phyloP scores from a whole-genome alignment of 2,888 invertebrate genomes.

The Mechanitis messenoides region DNA sequence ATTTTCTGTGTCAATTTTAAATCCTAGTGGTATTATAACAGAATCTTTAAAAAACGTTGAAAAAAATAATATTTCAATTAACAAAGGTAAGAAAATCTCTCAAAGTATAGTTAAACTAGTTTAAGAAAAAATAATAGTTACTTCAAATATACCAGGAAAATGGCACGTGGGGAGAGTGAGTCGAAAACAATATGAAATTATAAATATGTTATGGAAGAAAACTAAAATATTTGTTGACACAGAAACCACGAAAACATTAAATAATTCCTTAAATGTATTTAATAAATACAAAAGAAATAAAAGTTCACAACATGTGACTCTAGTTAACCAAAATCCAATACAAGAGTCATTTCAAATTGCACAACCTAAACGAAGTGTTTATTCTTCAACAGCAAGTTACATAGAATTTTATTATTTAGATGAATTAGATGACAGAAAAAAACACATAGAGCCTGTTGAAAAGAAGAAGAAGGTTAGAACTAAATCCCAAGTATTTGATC shows the following conservation, averaged over 20 bases:
- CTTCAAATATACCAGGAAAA: conserved; percentile 27
- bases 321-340: conserved; percentile 6
- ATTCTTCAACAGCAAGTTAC: conserved; percentile 48
- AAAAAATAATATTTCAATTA: neutral
- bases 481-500: conserved; percentile 13
- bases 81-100: too few species aligned
- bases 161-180: conserved; percentile 48
- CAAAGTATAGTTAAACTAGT: neutral
- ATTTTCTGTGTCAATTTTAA: neutral
- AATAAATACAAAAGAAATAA: conserved; percentile 12
- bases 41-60: neutral
- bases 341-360: conserved; percentile 15
- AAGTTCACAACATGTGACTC: conserved; percentile 9
- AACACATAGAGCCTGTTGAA: conserved; percentile 24
- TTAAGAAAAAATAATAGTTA: neutral
- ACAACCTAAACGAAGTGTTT: conserved; percentile 17
- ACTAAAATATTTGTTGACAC: conserved; percentile 46
- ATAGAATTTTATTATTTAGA: conserved; percentile 67
- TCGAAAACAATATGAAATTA: conserved; percentile 53
- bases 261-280: conserved; percentile 9
- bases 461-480: conserved; percentile 3
- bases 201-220: conserved; percentile 57
- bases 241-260: conserved; percentile 28
- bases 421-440: conserved; percentile 38
- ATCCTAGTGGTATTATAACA: neutral